Base-by-base conservation (phyloP, 2,113 vertebrate species). In the Agapornis roseicollis region DNA sequence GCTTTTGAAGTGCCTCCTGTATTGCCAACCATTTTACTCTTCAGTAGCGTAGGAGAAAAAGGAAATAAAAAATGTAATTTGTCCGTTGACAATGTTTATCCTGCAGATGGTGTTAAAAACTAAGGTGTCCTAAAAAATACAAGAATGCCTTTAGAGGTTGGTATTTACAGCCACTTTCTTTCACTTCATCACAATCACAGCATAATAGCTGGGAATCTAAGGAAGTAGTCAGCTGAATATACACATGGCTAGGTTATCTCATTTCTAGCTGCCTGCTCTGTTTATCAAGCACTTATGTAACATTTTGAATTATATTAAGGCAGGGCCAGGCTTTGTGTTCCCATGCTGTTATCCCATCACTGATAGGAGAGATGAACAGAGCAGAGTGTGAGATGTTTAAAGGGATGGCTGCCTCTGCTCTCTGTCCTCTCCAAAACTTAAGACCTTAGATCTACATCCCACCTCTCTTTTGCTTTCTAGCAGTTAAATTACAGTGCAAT, bases 231-330 rank as follows among this genome's bases (percentile, higher is more conserved):
- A 90, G 83, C 90, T 96, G 93, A 94, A 94, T 52, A 86, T 88
- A 86, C 85, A 81, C 90, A 86, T 49, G 84, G 92, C 77, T 47
- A 83, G 46, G 69, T 94, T 96, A 90, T 96, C 93, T 96, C 83
- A 68, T 84, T 90, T 83, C 56, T 78, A 93, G 85, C 85, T 94
- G 92, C 90, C 92, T 90, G 88, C 90, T 92, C 91, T 94, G 93
- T 96, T 96, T 96, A 92, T 94, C 92, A 61, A 94, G 85, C 90
- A 92, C 88, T 97, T 95, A 89, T 69, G 89, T 92, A 93, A 92
- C 2, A 0, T 61, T 82, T 71, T 13, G 2, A 89, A 92, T 93
- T 91, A 39, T 19, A 89, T 82, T 71, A 90, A 80, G 76, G 94
- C 76, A 86, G 80, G 55, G 37, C 69, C 11, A 0, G 71, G 90